Evolutionary conservation across 2,888 invertebrate species (phyloP).

Genomic region (Tiliacea citrago): DNA sequence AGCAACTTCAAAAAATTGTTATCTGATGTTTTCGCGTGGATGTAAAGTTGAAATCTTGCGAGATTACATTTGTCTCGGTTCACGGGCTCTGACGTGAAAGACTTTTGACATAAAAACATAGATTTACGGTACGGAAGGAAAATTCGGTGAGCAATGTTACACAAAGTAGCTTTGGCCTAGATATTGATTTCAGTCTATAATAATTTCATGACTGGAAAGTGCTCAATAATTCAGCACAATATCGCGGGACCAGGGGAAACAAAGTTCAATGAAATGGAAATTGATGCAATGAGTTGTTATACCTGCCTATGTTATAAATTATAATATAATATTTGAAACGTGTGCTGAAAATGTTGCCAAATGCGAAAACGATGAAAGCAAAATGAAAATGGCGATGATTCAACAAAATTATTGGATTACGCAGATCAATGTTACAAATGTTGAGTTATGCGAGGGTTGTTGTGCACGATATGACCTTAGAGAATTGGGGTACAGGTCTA

Average conservation of each 20-base stretch:
- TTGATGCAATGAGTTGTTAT: conserved; percentile 42
- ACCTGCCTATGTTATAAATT: conserved; percentile 32
- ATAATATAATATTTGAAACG: conserved; percentile 45
- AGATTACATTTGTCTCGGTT: conserved; percentile 61
- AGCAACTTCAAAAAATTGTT: conserved; percentile 76
- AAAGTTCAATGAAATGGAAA: conserved; percentile 54
- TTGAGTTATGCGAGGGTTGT: conserved; percentile 42
- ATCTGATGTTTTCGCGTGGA: conserved; percentile 72
- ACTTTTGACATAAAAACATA: conserved; percentile 54
- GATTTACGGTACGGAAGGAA: conserved; percentile 32
- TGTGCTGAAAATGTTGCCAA: conserved; percentile 41
- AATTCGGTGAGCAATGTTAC: conserved; percentile 29
- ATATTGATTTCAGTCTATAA: conserved; percentile 37
- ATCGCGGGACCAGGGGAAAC: conserved; percentile 32
- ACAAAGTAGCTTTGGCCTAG: conserved; percentile 24
- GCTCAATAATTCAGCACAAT: conserved; percentile 51
- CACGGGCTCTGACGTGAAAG: conserved; percentile 46
- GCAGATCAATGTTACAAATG: conserved; percentile 39
- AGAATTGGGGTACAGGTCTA: conserved; percentile 59
- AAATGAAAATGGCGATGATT: conserved; percentile 44
- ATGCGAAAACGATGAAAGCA: conserved; percentile 35
- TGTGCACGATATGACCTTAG: conserved; percentile 58
- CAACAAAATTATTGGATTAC: conserved; percentile 41
- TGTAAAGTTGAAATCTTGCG: conserved; percentile 68
- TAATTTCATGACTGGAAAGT: conserved; percentile 41